These are phyloP conservation scores for Eristalis pertinax DNA, from an alignment of 2,888 invertebrate species.

Conservation along the genomic window DNA sequence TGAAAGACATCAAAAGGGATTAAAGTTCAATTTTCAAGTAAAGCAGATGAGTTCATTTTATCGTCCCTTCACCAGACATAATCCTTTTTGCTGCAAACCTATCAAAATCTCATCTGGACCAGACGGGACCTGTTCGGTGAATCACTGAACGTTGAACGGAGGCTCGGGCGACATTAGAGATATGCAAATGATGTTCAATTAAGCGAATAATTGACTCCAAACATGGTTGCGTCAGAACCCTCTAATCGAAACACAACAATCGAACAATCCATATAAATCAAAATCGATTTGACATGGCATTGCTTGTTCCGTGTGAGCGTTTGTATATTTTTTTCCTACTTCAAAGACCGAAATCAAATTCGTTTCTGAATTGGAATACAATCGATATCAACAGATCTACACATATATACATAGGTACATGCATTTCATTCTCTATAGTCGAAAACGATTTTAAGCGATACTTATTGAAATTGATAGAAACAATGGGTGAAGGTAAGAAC, in stretches of 20 bases:
- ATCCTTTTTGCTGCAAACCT: neutral
- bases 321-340: neutral
- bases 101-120: neutral
- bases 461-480: neutral
- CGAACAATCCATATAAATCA: neutral
- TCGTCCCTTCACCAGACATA: neutral
- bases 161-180: neutral
- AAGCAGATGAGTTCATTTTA: neutral
- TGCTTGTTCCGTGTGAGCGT: neutral
- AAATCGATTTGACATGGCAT: constrained; percentile 3
- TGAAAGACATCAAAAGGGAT: neutral
- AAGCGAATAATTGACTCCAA: constrained; percentile 1
- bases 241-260: constrained; percentile 17
- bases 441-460: neutral
- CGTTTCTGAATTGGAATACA: neutral
- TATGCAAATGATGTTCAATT: constrained; percentile 19
- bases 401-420: neutral
- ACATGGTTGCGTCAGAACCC: neutral
- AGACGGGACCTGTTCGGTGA: neutral
- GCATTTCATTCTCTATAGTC: neutral
- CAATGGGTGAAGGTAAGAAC: neutral
- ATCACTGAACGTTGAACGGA: neutral
- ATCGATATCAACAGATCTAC: neutral
- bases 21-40: neutral
- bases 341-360: neutral